phyloP scores from a whole-genome alignment of 2,113 vertebrate species.

The Cynocephalus volans region DNA sequence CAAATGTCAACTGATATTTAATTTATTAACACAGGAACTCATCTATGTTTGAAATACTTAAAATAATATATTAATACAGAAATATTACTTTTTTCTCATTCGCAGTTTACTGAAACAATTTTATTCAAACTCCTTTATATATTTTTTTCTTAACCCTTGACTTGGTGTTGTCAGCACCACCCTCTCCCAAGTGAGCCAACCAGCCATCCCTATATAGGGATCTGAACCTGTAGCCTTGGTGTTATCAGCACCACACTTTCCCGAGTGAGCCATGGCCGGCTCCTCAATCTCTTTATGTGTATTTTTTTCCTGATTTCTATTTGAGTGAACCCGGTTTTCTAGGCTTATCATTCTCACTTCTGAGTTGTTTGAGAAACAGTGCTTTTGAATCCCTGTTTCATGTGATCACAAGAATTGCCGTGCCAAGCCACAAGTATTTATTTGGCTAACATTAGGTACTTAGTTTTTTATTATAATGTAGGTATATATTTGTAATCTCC shows the following conservation, averaged over 20 bases:
- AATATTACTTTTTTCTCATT: conserved; percentile 10
- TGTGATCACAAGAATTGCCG: not conserved
- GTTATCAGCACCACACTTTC: too few species aligned
- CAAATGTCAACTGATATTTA: not conserved
- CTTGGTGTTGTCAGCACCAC: too few species aligned
- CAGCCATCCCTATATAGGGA: too few species aligned
- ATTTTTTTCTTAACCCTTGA: too few species aligned
- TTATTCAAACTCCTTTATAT: too few species aligned
- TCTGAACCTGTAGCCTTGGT: too few species aligned
- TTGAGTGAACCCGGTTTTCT: not conserved
- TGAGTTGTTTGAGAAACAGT: conserved; percentile 10
- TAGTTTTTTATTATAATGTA: not conserved
- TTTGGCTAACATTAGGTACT: not conserved
- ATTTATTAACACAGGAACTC: not conserved
- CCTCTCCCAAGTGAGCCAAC: too few species aligned
- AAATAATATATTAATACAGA: conserved; percentile 40
- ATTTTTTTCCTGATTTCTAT: not conserved
- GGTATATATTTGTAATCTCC: conserved; percentile 1
- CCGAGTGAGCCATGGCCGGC: too few species aligned
- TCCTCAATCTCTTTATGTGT: not conserved
- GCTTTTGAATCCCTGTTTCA: not conserved
- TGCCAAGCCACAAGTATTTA: not conserved
- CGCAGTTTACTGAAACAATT: not conserved
- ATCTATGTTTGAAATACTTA: conserved; percentile 36
- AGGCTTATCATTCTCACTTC: not conserved